These are phyloP conservation scores for Alentia gelatinosa DNA, from an alignment of 2,888 invertebrate species.

Conservation along the genomic window DNA sequence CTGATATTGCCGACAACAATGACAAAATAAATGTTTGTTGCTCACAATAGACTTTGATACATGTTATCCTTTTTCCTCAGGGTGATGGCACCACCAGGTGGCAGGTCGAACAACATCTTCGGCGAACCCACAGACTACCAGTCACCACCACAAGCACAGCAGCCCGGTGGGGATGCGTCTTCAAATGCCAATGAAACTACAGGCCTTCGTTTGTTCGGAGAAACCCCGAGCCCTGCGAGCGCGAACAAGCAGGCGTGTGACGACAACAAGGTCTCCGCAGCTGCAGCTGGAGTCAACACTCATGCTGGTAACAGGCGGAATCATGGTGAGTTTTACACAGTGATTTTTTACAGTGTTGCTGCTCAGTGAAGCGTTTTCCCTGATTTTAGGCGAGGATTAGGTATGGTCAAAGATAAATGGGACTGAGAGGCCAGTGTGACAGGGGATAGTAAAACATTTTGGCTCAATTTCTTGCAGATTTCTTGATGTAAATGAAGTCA, in stretches of 20 bases:
- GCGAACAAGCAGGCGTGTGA: background rate
- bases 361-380: too few relatives aligned
- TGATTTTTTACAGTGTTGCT: too few relatives aligned
- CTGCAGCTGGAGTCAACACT: constrained; percentile 12
- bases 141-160: background rate
- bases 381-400: too few relatives aligned
- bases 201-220: background rate
- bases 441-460: too few relatives aligned
- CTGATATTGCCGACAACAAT: too few relatives aligned
- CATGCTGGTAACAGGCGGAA: background rate
- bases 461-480: too few relatives aligned
- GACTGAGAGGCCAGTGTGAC: too few relatives aligned
- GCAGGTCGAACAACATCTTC: background rate
- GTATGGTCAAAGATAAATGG: too few relatives aligned
- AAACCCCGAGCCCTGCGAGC: background rate
- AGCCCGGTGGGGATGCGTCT: background rate
- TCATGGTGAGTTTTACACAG: background rate
- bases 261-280: background rate
- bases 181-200: background rate
- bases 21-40: too few relatives aligned
- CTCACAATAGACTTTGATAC: too few relatives aligned
- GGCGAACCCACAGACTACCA: background rate
- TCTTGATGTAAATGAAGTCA: too few relatives aligned
- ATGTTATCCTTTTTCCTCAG: background rate
- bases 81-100: constrained; percentile 7